phyloP scores from a whole-genome alignment of 2,797 vertebrate species.

The Gymnocypris eckloni region DNA sequence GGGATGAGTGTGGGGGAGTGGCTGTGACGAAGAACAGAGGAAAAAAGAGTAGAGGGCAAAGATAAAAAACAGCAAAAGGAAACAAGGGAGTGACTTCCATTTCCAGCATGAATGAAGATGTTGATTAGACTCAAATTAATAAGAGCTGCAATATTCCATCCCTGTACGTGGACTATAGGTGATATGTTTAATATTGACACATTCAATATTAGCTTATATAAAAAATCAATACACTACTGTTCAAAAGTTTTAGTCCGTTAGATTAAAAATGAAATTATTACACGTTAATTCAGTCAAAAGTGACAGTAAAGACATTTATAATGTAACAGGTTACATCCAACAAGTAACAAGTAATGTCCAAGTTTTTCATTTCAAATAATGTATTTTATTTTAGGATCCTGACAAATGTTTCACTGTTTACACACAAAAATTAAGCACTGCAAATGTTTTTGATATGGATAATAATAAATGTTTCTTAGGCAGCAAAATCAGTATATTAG shows the following conservation, averaged over 20 bases:
- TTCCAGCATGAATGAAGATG: background rate
- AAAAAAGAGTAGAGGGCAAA: conserved; percentile 46
- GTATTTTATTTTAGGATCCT: background rate
- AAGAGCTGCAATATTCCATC: background rate
- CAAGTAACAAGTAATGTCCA: too few relatives aligned
- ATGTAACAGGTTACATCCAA: too few relatives aligned
- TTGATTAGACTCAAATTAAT: background rate
- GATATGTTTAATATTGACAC: background rate
- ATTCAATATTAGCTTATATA: background rate
- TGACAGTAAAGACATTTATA: background rate
- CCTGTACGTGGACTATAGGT: background rate
- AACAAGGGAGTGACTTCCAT: conserved; percentile 23
- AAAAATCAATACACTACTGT: background rate
- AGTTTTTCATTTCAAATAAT: background rate
- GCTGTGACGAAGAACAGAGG: conserved; percentile 63
- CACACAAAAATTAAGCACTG: background rate
- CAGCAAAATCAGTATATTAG: background rate
- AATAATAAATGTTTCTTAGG: background rate
- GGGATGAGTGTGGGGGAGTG: conserved; percentile 59
- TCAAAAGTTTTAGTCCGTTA: background rate
- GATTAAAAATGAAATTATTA: background rate
- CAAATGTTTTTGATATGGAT: background rate
- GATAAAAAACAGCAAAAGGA: conserved; percentile 29
- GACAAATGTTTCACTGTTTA: background rate
- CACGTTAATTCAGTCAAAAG: background rate